phyloP scores from a whole-genome alignment of 2,888 invertebrate species.

The Blastobasis adustella region DNA sequence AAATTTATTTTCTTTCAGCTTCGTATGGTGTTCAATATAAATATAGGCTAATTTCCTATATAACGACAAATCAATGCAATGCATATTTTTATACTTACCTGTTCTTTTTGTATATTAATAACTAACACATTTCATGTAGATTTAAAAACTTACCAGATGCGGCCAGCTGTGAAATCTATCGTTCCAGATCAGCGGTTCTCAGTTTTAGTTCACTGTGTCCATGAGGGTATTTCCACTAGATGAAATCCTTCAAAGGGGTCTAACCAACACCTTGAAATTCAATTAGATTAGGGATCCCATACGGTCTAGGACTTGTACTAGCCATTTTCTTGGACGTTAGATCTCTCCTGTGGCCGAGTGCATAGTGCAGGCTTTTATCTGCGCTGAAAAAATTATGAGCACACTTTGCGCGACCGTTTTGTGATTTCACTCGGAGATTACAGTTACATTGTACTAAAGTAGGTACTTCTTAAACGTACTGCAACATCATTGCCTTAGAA shows the following conservation, averaged over 20 bases:
- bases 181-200: conserved; percentile 37
- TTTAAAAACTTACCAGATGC: conserved; percentile 3
- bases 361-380: conserved; percentile 12
- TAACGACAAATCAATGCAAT: too few species aligned
- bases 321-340: conserved; percentile 1
- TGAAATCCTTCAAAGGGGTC: conserved; percentile 47
- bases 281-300: conserved; percentile 28
- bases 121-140: too few species aligned
- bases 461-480: too few species aligned
- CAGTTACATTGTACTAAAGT: too few species aligned
- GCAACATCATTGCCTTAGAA: too few species aligned
- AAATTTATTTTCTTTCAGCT: too few species aligned
- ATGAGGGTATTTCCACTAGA: conserved; percentile 34
- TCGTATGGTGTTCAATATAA: too few species aligned
- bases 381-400: conserved; percentile 1
- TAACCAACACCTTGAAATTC: conserved; percentile 45
- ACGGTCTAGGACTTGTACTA: neutral
- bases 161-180: conserved; percentile 3
- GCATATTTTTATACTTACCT: too few species aligned
- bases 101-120: too few species aligned
- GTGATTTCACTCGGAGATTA: too few species aligned
- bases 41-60: too few species aligned
- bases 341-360: neutral
- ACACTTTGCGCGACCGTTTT: neutral
- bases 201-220: conserved; percentile 30